Conservation (phyloP, 2,113 vertebrate species). For the Rhinoptilus africanus region DNA sequence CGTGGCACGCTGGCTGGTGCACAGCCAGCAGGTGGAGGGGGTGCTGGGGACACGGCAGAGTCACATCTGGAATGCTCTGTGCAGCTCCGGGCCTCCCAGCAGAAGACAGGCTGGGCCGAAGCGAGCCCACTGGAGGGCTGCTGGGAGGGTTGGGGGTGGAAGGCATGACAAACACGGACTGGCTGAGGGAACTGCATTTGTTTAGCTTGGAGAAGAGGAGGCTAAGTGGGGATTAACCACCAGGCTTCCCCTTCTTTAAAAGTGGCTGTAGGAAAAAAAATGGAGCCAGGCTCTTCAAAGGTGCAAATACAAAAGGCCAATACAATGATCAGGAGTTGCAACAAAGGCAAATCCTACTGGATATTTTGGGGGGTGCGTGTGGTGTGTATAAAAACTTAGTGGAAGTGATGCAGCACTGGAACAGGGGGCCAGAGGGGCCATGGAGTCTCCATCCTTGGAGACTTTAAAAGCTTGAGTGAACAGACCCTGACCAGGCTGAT, state of each 20-base stretch:
- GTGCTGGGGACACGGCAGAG: background rate
- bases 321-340: background rate
- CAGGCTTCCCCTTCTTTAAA: background rate
- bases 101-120: background rate
- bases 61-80: background rate
- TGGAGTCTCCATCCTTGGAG: background rate
- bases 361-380: no score
- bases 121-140: background rate
- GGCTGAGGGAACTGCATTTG: background rate
- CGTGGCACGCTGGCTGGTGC: accelerated
- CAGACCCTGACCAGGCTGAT: background rate
- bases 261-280: background rate
- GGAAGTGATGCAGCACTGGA: background rate
- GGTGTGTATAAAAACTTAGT: background rate
- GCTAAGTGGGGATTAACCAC: background rate
- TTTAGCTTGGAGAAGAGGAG: background rate
- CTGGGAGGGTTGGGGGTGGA: background rate
- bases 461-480: background rate
- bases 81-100: background rate
- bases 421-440: background rate
- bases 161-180: background rate
- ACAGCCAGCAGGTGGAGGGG: background rate
- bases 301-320: background rate
- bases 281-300: background rate
- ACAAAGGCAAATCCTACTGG: background rate